Base-by-base conservation (phyloP, 1,140 invertebrate species). In the Apis laboriosa region DNA sequence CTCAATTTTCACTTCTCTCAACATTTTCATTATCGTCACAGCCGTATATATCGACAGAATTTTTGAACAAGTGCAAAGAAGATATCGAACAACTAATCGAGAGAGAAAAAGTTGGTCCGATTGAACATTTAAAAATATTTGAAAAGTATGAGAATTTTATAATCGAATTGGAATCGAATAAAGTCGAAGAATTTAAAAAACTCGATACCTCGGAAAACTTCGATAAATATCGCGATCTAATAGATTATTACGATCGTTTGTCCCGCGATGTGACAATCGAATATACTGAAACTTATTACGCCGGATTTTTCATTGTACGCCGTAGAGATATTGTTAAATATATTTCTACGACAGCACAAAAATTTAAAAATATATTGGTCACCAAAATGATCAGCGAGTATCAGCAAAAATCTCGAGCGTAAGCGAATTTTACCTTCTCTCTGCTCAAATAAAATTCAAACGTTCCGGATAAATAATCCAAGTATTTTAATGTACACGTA, bases 241-340 rank as follows among this genome's bases (percentile, higher is more conserved):
- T 97, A 13, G 92, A 96, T 56, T 95, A 96, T 84, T 97, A 96
- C 89, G 95, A 96, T 77, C 91, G 95, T 56, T 92, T 97, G 49
- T 95, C 95, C 15, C 94, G 95, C 79, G 95, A 95, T 79, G 96
- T 97, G 79, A 95, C 96, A 13, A 93, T 95, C 4, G 95, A 96
- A 73, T 94, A 96, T 28, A 95, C 96, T 90, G 95, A 96, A 61
- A 96, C 96, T 1, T 95, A 97, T 53, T 95, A 96, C 28, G 96
- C 97, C 80, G 97, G 97, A 43, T 96, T 98, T 92, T 99, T 98
- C 92, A 97, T 98, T 89, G 96, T 99, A 86, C 96, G 98, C 91
- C 95, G 98, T 80, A 95, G 95, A 64, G 96, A 97, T 78, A 94
- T 99, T n/a, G 97, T 99, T 49, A 94, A 95, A 19, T 95, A 96